These are phyloP conservation scores for Tortrix viridana DNA, from an alignment of 2,888 invertebrate genomes.

Conservation along the genomic window DNA sequence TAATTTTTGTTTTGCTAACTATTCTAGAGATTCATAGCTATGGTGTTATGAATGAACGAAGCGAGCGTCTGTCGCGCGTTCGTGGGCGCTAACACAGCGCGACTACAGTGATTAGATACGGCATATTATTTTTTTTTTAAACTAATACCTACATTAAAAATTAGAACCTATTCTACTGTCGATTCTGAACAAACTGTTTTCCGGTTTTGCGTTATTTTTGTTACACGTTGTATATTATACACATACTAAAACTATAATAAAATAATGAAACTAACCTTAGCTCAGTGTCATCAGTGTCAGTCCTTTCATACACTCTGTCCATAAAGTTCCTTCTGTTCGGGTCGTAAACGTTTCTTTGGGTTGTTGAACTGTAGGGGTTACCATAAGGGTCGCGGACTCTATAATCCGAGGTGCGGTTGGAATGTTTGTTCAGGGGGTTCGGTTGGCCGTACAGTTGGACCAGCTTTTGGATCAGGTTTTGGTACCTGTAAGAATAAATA, in stretches of 20 bases:
- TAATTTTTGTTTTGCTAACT: no score
- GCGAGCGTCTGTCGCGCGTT: no score
- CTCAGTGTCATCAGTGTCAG: conserved; percentile 48
- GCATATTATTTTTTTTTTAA: no score
- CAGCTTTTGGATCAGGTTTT: conserved; percentile 86
- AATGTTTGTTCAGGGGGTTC: conserved; percentile 63
- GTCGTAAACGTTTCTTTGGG: conserved; percentile 59
- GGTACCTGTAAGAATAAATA: conserved; percentile 74
- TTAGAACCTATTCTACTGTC: no score
- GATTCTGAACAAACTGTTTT: no score
- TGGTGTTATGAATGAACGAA: no score
- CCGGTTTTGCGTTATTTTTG: no score
- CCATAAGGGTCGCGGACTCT: conserved; percentile 58
- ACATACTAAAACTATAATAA: neutral
- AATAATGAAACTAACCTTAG: conserved; percentile 36
- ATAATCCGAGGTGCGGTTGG: conserved; percentile 57
- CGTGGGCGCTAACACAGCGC: no score
- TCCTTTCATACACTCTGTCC: conserved; percentile 45
- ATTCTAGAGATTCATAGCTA: no score
- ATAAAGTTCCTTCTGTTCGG: conserved; percentile 51
- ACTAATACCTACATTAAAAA: no score
- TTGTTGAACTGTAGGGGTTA: conserved; percentile 55
- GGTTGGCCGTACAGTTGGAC: conserved; percentile 83
- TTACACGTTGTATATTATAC: no score
- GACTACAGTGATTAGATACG: no score